Evolutionary conservation across 1,140 invertebrate genomes (phyloP), one percentile per base, ranked within the genome.

Genomic region (Drepana arcuata): DNA sequence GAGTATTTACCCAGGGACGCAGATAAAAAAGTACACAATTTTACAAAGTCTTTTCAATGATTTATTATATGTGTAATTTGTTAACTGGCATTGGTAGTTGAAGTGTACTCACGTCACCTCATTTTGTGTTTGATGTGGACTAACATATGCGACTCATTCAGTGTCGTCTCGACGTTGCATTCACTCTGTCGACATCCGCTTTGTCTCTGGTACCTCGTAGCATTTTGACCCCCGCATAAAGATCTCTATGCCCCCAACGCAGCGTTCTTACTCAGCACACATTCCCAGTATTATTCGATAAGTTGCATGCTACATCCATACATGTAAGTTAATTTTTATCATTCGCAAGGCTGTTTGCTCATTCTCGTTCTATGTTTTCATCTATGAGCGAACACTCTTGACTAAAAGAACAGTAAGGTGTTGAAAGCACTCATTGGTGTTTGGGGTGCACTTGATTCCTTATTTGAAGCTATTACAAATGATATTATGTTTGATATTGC

Each of bases 41-140:
- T 65, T 36, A 58, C 58, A 69, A 58, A 66, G 47, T 52, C 33
- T 66, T 5, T 70, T 57, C 51, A 38, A 67, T 53, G 55, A 66
- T 55, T 6, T 60, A 34, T 35, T 67, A 62, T 74, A 59, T 74
- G 62, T 73, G 55, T 65, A n/a, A n/a, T 64, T 60, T 54, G 48
- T 56, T 69, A 70, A 67, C 53, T 74, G 67, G 70, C 66, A 64
- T 72, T 74, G 73, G 69, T 80, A 78, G 73, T 69, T 48, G 49
- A 49, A 71, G 63, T 68, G 45, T 70, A 34, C 29, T 65, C 57
- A 65, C 59, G 56, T 69, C 70, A 73, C 65, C 57, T 66, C 70
- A 72, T 73, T 41, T 61, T 67, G 67, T 69, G 65, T 72, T 72
- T 42, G 51, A 66, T 74, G 70, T 75, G 66, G 48, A 75, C 67